Evolutionary conservation across 2,797 vertebrate genomes (phyloP), one percentile per base, ranked within the genome.

Genomic region (Salmo trutta): DNA sequence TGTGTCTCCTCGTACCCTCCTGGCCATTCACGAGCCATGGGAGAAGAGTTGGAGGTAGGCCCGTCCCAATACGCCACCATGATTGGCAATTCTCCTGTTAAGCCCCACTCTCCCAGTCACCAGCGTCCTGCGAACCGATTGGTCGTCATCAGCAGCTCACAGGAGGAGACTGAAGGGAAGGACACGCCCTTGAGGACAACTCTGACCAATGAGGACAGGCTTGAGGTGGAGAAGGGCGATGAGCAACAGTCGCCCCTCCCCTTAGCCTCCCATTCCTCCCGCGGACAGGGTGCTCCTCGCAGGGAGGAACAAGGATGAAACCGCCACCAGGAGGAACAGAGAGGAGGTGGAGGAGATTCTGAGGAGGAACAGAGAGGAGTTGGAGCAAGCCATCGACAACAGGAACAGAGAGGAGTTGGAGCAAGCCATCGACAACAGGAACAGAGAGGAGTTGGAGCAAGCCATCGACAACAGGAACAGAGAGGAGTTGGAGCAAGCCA

Each of bases 1-100:
- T 0, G 41, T 94, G 19, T 99, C 97, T 0, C 97, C 97, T 0
- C 93, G 91, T 56, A 96, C 96, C 0, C 73, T 95, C 21, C 2
- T 75, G 19, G 97, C 96, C 29, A 95, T 98, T 85, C 95, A 94
- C 91, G 73, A 64, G 95, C 91, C 77, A 88, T 98, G 41, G 84
- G 79, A n/a, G 95, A 94, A 1, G 93, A 94, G 10, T 84, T 85
- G 1, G 72, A 83, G 0, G 53, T 27, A 5, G 36, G 31, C 33
- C 12, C n/a, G 4, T 56, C 33, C 1, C 64, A 59, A 41, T 52
- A 17, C 0, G n/a, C 8, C 21, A 76, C 8, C 51, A n/a, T 6
- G 19, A 74, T 21, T 2, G 29, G 36, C 47, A 64, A 5, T 10
- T 73, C 80, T 0, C 12, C 59, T 31, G 54, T 5, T 33, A 80